Evolutionary conservation across 1,140 invertebrate genomes (phyloP).

Genomic region (Zaprionus ornatus): DNA sequence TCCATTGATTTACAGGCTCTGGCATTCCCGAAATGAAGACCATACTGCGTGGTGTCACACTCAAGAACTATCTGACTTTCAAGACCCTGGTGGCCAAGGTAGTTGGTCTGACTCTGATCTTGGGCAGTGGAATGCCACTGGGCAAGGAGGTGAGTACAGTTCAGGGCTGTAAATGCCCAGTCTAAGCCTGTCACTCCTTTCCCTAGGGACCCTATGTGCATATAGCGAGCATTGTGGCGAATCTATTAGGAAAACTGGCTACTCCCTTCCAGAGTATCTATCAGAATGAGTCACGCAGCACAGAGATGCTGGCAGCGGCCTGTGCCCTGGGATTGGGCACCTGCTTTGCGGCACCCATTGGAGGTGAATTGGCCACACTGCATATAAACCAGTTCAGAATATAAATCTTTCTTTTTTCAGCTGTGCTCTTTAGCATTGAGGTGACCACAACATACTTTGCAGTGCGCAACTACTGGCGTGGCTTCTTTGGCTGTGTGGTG

Average conservation of each 20-base stretch:
- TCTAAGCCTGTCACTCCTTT: background rate
- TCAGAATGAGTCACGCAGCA: slow-evolving; percentile 96
- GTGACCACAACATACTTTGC: slow-evolving; percentile 99
- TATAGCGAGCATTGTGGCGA: slow-evolving; percentile 97
- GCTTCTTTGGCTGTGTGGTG: slow-evolving; percentile 98
- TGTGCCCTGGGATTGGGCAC: slow-evolving; percentile 98
- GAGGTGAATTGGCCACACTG: slow-evolving; percentile 86
- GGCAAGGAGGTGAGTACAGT: slow-evolving; percentile 94
- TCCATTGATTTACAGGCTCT: slow-evolving; percentile 87
- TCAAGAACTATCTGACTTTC: slow-evolving; percentile 99
- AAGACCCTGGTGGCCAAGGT: slow-evolving; percentile 97
- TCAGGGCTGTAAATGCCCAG: background rate
- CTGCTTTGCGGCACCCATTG: slow-evolving; percentile 97
- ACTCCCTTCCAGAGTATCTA: slow-evolving; percentile 97
- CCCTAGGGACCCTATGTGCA: slow-evolving; percentile 95
- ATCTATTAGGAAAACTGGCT: slow-evolving; percentile 95
- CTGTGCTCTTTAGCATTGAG: slow-evolving; percentile 99
- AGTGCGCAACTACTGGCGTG: slow-evolving; percentile 99
- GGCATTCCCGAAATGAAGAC: slow-evolving; percentile 99
- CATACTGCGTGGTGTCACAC: slow-evolving; percentile 96
- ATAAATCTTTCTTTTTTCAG: slow-evolving; percentile 68
- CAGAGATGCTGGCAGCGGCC: slow-evolving; percentile 97
- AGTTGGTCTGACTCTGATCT: slow-evolving; percentile 93
- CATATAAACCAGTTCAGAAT: background rate
- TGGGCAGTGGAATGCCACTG: slow-evolving; percentile 97